Conservation (phyloP, 2,113 vertebrate species). For the Petrocephalus microphthalmus region DNA sequence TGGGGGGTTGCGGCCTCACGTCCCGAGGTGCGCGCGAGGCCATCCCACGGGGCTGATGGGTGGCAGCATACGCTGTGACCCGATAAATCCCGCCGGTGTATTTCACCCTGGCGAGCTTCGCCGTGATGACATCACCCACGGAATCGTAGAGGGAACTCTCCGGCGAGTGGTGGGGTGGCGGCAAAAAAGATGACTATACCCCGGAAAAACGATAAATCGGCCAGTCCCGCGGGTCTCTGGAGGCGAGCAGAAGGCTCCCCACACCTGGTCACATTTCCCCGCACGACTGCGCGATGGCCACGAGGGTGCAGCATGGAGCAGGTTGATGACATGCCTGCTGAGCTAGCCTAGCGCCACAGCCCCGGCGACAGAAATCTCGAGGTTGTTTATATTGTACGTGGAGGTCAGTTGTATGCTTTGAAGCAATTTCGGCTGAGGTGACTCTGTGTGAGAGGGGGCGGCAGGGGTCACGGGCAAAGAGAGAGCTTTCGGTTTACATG, state of each 20-base stretch:
- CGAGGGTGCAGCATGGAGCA: constrained; percentile 13
- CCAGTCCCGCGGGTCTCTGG: background rate
- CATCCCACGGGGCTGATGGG: background rate
- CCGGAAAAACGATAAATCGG: background rate
- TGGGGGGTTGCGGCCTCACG: too few relatives aligned
- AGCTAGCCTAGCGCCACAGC: background rate
- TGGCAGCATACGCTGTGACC: background rate
- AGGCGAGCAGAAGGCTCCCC: background rate
- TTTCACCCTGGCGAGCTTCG: background rate
- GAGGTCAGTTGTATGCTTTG: background rate
- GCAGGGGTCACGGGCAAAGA: background rate
- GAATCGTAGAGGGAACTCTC: background rate
- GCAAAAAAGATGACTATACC: background rate
- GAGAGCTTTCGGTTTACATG: background rate
- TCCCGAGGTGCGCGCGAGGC: background rate
- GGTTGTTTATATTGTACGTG: background rate
- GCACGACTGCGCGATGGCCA: background rate
- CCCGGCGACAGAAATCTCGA: background rate
- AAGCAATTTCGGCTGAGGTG: background rate
- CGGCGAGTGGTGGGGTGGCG: background rate
- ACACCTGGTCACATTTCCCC: background rate
- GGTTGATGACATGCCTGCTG: background rate
- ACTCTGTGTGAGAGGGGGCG: background rate
- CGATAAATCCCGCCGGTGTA: background rate
- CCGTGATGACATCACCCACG: background rate